Base-by-base conservation (phyloP, 2,113 vertebrate species). In the Poeciliopsis occidentalis region DNA sequence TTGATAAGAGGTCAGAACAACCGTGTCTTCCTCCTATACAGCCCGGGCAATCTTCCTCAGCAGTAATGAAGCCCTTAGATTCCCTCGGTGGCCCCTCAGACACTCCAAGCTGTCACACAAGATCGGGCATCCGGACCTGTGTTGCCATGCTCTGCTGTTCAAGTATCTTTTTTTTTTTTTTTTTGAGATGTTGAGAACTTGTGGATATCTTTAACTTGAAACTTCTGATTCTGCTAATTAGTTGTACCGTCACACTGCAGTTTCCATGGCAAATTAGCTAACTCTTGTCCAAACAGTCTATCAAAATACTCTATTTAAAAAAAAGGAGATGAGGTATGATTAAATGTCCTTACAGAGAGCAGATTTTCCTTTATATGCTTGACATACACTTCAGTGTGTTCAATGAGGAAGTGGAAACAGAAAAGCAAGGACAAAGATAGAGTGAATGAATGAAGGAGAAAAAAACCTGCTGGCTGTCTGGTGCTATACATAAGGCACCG, bases 401-500 rank as follows among this genome's bases (percentile, higher is more conserved):
- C 4, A 22, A 17, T 37, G 67, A 68, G 74, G 73, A 85, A 78
- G 65, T 27, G 67, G 70, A 75, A 57, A 78, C 29, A 2, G 65
- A 78, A 68, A 81, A 47, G 32, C 44, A 60, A 61, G 37, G 69
- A 74, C 29, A 3, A 80, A 54, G 78, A 37, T 41, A 71, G 70
- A 47, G 44, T 47, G 13, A 5, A 31, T 79, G 81, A 88, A 88
- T 80, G 86, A 87, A 88, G 77, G 39, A 54, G 71, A 78, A 34
- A 66, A 75, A 78, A 84, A 70, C 79, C 85, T 77, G 76, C 88
- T 81, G 80, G 83, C 66, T 79, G 77, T 84, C 68, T 78, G 80
- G 79, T 73, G 73, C 88, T 78, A 85, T 82, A 79, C 84, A 84
- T 86, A 83, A 87, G 68, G 75, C 79, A 69, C 86, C 71, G 34